These are phyloP conservation scores for Proteles cristata DNA, from an alignment of 2,113 vertebrate genomes.

Conservation along the genomic window DNA sequence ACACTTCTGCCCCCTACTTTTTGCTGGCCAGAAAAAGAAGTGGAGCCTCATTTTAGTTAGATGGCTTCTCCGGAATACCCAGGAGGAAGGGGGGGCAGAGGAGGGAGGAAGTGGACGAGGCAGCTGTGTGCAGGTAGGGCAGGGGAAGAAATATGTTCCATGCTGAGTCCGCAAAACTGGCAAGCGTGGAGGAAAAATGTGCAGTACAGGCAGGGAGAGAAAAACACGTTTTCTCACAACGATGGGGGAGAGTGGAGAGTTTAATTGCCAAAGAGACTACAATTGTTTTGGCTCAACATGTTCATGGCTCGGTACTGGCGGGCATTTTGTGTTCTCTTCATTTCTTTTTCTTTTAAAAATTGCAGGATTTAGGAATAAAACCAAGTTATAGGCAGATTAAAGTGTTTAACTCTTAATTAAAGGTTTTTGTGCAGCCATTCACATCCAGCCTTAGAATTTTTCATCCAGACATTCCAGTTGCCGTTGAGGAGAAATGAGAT, in stretches of 20 bases:
- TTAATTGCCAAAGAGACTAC: conserved; percentile 45
- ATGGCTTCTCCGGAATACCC: neutral
- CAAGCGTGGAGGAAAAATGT: neutral
- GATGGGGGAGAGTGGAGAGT: neutral
- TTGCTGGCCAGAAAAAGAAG: neutral
- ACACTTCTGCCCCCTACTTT: neutral
- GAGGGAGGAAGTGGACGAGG: neutral
- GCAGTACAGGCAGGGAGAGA: conserved; percentile 24
- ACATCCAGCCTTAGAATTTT: conserved; percentile 46
- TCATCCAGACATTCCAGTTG: conserved; percentile 44
- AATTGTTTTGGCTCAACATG: conserved; percentile 49
- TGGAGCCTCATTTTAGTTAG: neutral
- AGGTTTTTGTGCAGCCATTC: conserved; percentile 57
- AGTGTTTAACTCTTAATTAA: conserved; percentile 77
- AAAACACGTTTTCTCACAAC: neutral
- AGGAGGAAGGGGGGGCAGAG: neutral
- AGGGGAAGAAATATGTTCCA: neutral
- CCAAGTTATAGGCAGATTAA: conserved; percentile 71
- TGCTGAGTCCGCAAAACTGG: conserved; percentile 35
- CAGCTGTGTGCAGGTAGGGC: accelerated
- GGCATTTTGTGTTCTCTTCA: conserved; percentile 47
- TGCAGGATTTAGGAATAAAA: conserved; percentile 70
- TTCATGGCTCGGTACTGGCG: conserved; percentile 31
- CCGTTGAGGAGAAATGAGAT: conserved; percentile 56
- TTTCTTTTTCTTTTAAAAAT: conserved; percentile 44